Percentiles rank a stretch among this genome's conserved stretches.
Conservation (phyloP, 2,888 invertebrate species). For the Rhogogaster chlorosoma region DNA sequence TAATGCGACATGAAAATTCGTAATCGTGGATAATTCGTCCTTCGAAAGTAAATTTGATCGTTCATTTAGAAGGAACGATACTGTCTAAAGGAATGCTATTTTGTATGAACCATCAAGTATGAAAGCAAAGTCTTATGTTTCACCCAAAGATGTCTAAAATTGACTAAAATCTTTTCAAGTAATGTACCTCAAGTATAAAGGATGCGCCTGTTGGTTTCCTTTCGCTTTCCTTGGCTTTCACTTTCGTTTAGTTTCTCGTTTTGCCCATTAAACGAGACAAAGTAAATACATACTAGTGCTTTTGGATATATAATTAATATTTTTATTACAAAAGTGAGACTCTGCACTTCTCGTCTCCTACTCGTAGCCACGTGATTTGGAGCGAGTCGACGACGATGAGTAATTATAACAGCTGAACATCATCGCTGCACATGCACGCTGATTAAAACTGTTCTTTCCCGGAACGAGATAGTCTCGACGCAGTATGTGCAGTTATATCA, state of each 20-base stretch:
- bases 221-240: constrained; percentile 3
- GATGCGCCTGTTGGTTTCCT: background rate
- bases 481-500: background rate
- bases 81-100: background rate
- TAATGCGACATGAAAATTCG: background rate
- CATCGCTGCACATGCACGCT: background rate
- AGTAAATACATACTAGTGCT: background rate
- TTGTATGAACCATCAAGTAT: background rate
- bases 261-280: background rate
- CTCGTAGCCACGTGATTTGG: background rate
- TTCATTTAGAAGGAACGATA: background rate
- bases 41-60: background rate
- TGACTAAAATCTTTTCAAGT: background rate
- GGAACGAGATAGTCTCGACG: constrained; percentile 5
- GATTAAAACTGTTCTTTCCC: constrained; percentile 7
- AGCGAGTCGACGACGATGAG: background rate
- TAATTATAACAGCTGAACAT: background rate
- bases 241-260: background rate
- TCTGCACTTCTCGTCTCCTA: background rate
- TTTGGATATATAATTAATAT: background rate
- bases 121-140: no score
- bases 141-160: background rate
- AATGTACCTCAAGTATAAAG: background rate
- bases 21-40: background rate
- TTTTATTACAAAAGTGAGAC: background rate